Conservation (phyloP, 2,888 invertebrate genomes). For the Desoria tigrina region DNA sequence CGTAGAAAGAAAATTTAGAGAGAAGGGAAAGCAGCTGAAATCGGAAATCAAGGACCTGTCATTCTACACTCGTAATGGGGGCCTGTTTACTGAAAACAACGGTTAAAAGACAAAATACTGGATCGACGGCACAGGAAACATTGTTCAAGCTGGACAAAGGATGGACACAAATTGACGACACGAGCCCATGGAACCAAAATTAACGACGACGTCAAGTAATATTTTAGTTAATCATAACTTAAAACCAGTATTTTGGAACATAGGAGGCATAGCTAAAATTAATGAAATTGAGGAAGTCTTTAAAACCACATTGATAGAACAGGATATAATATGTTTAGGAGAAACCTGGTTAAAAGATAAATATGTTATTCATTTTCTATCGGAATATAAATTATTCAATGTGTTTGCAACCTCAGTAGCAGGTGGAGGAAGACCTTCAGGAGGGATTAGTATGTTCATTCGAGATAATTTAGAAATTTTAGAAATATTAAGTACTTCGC, state of each 20-base stretch:
- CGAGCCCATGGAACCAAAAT: not conserved
- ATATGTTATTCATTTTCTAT: not conserved
- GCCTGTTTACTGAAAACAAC: not conserved
- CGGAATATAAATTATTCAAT: not conserved
- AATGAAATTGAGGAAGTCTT: not conserved
- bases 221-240: constrained; percentile 6
- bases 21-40: constrained; percentile 2
- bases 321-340: not conserved
- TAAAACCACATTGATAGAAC: not conserved
- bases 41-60: too few relatives aligned
- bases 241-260: constrained; percentile 4
- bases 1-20: not conserved
- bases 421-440: not conserved
- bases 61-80: not conserved
- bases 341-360: not conserved
- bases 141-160: not conserved
- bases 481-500: not conserved
- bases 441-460: not conserved
- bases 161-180: not conserved
- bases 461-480: not conserved
- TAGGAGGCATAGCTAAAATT: not conserved
- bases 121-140: not conserved
- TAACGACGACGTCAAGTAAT: not conserved
- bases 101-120: not conserved
- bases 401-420: not conserved